Evolutionary conservation across 1,140 invertebrate species (phyloP), one percentile per base, ranked within the genome.

Genomic region (Saccostrea glomerata): DNA sequence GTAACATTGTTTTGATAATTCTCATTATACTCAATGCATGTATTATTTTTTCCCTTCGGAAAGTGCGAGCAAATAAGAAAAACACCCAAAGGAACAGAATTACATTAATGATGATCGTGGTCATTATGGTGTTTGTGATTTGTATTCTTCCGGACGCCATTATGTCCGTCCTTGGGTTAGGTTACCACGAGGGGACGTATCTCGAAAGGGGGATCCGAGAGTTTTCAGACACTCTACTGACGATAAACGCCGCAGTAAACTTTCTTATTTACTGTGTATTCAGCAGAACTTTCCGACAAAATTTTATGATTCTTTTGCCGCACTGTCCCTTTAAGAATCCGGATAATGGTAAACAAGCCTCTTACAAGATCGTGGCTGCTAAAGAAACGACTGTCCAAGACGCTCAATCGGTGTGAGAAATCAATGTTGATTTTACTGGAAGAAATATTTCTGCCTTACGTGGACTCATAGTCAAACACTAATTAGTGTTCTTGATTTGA

Each of bases 201-300:
- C 90, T 96, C 2, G 92, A 96, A 0, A 93, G 93, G 88, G 96
- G 95, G 13, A 94, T 97, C 11, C 96, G 97, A 2, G 97, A 97
- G 94, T 96, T 97, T 63, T 97, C 96, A 91, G 97, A 98, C 94
- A 95, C 97, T 36, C 93, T 98, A 56, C 94, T 97, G 36, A 96
- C 96, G 40, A 94, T 97, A 63, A 97, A 97, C 94, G 97, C 97
- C 4, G 95, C 95, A 0, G 95, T 96, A 7, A 97, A 97, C 95
- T 97, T 97, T 94, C 95, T 97, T 84, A 95, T 98, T 85, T 98
- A 97, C 94, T 97, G 97, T 92, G 96, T 96, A 17, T 96, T 97
- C 90, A 97, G 97, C 90, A 96, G 97, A 93, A 97, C 97, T 89
- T 97, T 97, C 94, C 95, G 97, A 36, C 85, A 92, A 54, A 91